Base-by-base conservation (phyloP, 2,888 invertebrate genomes). In the Coremacera marginata region DNA sequence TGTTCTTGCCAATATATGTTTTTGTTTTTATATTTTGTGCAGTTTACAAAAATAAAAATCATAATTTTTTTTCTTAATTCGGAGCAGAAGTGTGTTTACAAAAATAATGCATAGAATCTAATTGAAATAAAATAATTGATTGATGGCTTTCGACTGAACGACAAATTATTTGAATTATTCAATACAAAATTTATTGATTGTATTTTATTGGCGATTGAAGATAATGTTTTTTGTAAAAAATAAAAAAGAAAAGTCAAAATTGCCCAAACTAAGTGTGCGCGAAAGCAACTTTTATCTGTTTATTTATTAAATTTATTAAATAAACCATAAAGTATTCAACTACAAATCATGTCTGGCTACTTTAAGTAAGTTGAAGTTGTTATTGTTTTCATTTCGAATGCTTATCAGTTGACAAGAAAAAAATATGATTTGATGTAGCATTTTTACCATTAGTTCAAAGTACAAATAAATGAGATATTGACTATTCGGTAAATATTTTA, bases 1-100 rank as follows among this genome's bases (percentile, higher is more conserved):
- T 67, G n/a, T 67, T 67, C 67, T 19, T 44, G 67, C 67, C 67
- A 67, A 67, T 34, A 19, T 65, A 37, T 65, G 1, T 34, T 65
- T 65, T 65, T 5, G 16, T 34, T 67, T n/a, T 65, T 5, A 22
- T 60, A 22, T 27, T 27, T 60, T 44, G 60, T 60, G 44, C 19
- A 22, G n/a, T 63, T 67, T 44, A 67, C 19, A 44, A 19, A 37
- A 67, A 67, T 67, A 67, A 37, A 67, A 4, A 31, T 5, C n/a
- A n/a, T n/a, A n/a, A 31, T n/a, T 11, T 44, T 19, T 4, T 60
- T 27, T 1, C 19, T 60, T 16, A 7, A 60, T 60, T 60, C 57
- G 9, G 44, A 11, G 44, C 3, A 2, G 9, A 60, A 25, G 57
- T 60, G 57, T 22, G 57, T 14, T 60, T 25, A 19, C 8, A 27